A percentile compares a stretch with the other conserved stretches of the same genome.
Conservation (phyloP, 1,140 invertebrate genomes). For the Hylaeus volcanicus region DNA sequence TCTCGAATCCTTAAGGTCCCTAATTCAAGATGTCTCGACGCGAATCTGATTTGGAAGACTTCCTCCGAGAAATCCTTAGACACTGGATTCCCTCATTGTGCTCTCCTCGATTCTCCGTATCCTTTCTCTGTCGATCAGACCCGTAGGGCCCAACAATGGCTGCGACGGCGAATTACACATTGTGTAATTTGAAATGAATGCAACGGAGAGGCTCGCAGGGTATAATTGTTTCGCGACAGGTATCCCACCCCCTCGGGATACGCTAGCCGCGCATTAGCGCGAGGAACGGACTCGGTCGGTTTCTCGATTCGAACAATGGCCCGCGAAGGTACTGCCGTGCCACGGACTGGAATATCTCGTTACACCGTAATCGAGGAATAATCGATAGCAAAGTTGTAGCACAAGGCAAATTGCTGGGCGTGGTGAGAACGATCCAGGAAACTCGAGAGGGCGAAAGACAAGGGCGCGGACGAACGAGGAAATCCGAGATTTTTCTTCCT, state of each 20-base stretch:
- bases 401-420: slow-evolving; percentile 69
- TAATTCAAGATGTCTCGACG: neutral
- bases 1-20: too few relatives aligned
- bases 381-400: slow-evolving; percentile 65
- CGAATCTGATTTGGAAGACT: neutral
- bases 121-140: slow-evolving; percentile 61
- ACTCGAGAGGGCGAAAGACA: slow-evolving; percentile 68
- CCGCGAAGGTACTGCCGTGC: neutral
- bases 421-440: slow-evolving; percentile 68
- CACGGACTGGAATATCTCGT: slow-evolving; percentile 64
- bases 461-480: slow-evolving; percentile 51
- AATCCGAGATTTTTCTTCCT: slow-evolving; percentile 72
- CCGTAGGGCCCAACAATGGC: slow-evolving; percentile 29
- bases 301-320: slow-evolving; percentile 43
- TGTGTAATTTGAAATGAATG: slow-evolving; percentile 63
- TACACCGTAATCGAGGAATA: slow-evolving; percentile 73
- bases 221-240: slow-evolving; percentile 61
- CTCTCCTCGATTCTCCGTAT: slow-evolving; percentile 47
- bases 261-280: slow-evolving; percentile 25
- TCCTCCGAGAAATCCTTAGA: neutral
- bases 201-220: neutral
- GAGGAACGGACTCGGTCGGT: slow-evolving; percentile 14
- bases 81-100: slow-evolving; percentile 33
- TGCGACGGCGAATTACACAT: slow-evolving; percentile 51
- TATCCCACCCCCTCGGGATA: neutral